Base-by-base conservation (phyloP, 2,113 vertebrate genomes). In the Noctilio leporinus region DNA sequence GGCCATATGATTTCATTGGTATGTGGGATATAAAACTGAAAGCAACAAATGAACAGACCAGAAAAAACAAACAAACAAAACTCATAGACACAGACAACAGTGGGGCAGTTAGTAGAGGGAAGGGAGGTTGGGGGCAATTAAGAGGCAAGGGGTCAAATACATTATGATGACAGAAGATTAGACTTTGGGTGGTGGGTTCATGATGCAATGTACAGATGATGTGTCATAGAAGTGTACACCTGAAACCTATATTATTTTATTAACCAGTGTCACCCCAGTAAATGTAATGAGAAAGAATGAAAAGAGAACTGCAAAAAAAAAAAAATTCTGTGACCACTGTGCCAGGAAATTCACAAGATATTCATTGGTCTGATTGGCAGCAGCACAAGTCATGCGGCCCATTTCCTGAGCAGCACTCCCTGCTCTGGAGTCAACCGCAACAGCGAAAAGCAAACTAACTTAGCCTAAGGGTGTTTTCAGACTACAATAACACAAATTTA, bases 311-410 rank as follows among this genome's bases (percentile, higher is more conserved):
- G 64, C n/a, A n/a, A n/a, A 53, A 19, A 65, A 65, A 35, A 55
- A 62, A n/a, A 19, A 64, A 7, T 12, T 40, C 33, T 43, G 15
- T 78, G 80, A 43, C 3, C 11, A 28, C 30, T 57, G 15, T 77
- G n/a, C 78, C 16, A 81, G 43, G 10, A 51, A 53, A 26, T 47
- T 35, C 57, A 35, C 9, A 73, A 75, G 35, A 47, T 28, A n/a
- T 35, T 10, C 30, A 59, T n/a, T n/a, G 15, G 11, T 49, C 59
- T 33, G 53, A 78, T 51, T 22, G 16, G 10, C 30, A 30, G 8
- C 11, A 35, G 51, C 12, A 12, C 2, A 17, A 69, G n/a, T 4
- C 33, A 33, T 2, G 35, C 8, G 2, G 2, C 4, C 9, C 33
- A 7, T 78, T 73, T 57, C 20, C n/a, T 22, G 26, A 53, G 2